A percentile compares a stretch with the other conserved stretches of the same genome.
Evolutionary conservation across 2,113 vertebrate genomes (phyloP).

Genomic region (Chloebia gouldiae): DNA sequence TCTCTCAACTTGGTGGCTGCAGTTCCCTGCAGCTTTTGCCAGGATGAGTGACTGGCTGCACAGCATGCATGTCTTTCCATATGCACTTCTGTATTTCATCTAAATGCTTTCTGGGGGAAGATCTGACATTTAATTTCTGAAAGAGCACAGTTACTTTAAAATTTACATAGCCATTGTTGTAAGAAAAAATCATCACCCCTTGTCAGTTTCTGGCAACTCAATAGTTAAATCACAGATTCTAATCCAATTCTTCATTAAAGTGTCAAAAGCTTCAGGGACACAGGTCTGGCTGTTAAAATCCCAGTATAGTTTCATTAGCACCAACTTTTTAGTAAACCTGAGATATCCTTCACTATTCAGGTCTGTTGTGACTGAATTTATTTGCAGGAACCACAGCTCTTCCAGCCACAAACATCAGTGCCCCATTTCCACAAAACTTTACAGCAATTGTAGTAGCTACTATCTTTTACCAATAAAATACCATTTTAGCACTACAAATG

Average conservation of each 20-base stretch:
- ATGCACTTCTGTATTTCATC: not conserved
- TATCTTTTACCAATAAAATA: not conserved
- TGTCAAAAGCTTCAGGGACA: not conserved
- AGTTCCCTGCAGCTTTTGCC: not conserved
- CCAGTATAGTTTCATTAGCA: not conserved
- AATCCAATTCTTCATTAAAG: not conserved
- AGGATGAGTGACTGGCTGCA: not conserved
- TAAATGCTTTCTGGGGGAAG: not conserved
- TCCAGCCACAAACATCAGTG: not conserved
- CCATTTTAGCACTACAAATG: not conserved
- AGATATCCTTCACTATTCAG: not conserved
- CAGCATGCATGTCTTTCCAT: not conserved
- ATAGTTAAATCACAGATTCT: not conserved
- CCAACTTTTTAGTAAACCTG: not conserved
- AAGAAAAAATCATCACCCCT: not conserved
- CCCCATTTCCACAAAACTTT: not conserved
- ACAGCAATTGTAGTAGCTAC: not conserved
- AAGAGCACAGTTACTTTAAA: not conserved
- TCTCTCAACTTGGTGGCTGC: not conserved
- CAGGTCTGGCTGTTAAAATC: not conserved
- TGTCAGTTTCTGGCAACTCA: not conserved
- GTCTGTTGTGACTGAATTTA: not conserved
- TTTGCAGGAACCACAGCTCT: fast-evolving
- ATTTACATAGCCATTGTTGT: not conserved
- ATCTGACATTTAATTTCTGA: not conserved